Evolutionary conservation across 2,113 vertebrate species (phyloP), one percentile per base, ranked within the genome.

Genomic region (Paraplagusia blochii): DNA sequence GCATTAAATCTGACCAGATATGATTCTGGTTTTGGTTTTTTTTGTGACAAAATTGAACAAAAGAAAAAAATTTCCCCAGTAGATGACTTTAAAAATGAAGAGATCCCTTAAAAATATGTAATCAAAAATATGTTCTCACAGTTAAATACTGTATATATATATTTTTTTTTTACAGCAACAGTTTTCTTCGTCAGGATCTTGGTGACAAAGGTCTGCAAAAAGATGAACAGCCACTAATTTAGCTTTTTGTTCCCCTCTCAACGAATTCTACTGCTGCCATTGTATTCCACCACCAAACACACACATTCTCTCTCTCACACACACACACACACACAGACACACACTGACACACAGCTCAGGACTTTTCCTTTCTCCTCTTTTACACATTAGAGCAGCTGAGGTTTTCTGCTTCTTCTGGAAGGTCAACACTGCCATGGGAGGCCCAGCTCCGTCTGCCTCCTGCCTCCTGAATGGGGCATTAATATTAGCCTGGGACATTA

Each of bases 331-430:
- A 19, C 22, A 2, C 22, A 29, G 3, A 40, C 38, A 40, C 38
- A 40, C 10, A 40, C 38, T 12, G 10, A 12, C 11, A 40, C 38
- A 40, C 15, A 2, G 22, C 2, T 9, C 22, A 1, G 48, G 46
- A 14, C 12, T 8, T 74, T 73, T 72, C 66, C 65, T 74, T 68
- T 74, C 34, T 58, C 61, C 76, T 76, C 80, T 72, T 89, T 89
- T 85, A 88, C 89, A 90, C 87, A 89, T 89, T 86, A 89, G 80
- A 88, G 83, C 84, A 84, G 85, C 84, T 87, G 84, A 85, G 58
- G 62, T 76, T 83, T 67, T 61, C 76, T 64, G 76, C 84, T 83
- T 74, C 80, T 84, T 82, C 69, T 68, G 38, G 66, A 35, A 54
- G 53, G 50, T 45, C 33, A 12, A 43, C 3, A n/a, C 34, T 53